Evolutionary conservation across 64 coral and sea anemone genomes (phyloP), one percentile per base, ranked within the genome.

Genomic region (Actinia tenebrosa): DNA sequence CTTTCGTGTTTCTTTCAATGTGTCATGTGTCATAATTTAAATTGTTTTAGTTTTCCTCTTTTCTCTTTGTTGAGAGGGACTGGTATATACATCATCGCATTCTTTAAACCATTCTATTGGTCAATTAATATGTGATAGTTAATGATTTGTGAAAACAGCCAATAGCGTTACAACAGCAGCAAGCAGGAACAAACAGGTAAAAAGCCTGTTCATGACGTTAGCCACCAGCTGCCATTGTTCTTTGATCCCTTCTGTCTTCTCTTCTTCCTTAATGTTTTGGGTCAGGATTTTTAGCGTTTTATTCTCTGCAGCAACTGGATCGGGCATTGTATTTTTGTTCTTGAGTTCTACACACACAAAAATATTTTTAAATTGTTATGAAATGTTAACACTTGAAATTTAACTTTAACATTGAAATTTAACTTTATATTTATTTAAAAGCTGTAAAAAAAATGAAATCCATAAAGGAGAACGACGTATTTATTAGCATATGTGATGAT

Each of bases 181-280:
- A 58, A 88, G 44, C 45, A 98, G 59, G 72, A 95, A 95, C 72
- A 98, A 53, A 78, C 93, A 83, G 55, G 88, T 95, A 79, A 98
- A 92, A 62, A 98, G 92, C 71, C 96, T 85, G 84, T 92, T 92
- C 5, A 98, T 83, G 25, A 98, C 88, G 78, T 98, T 98, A 5
- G 96, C 93, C 17, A 92, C 91, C 52, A 90, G 85, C 22, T 87
- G 68, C 96, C 96, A 98, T n/a, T 90, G 85, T 66, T 88, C 91
- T 71, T 91, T 83, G 27, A 93, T 20, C 30, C 89, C 82, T 3
- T 94, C 88, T 16, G 66, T 92, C 85, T 92, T 94, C 42, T 90
- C 86, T 46, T 94, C 77, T 56, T 92, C 90, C 79, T 83, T 98
- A 13, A 91, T 83, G 22, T 85, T 89, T n/a, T 90, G 81, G 7